A percentile compares a stretch with the other conserved stretches of the same genome.
phyloP scores from a whole-genome alignment of 1,140 invertebrate genomes.

The Drosophila repletoides region DNA sequence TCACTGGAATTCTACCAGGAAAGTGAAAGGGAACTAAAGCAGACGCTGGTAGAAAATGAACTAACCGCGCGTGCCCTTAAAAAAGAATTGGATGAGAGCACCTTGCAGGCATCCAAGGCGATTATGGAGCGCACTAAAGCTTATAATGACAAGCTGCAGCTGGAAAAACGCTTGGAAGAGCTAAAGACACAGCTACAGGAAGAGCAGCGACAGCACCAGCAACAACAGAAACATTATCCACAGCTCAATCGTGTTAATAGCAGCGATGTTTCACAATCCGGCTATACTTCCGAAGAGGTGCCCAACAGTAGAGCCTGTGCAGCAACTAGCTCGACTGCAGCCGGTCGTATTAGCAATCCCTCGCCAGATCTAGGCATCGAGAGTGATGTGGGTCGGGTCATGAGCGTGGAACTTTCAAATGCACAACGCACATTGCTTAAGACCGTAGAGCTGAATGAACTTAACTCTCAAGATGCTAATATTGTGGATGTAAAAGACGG shows the following conservation, averaged over 20 bases:
- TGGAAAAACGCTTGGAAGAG: constrained; percentile 76
- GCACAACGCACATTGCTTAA: constrained; percentile 61
- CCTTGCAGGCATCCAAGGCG: constrained; percentile 84
- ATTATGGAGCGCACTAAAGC: constrained; percentile 86
- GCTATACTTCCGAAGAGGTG: constrained; percentile 80
- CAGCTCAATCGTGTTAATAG: constrained; percentile 28
- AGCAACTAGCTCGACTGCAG: constrained; percentile 15
- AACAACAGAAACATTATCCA: not conserved
- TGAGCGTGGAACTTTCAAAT: constrained; percentile 83
- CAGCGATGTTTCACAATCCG: constrained; percentile 72
- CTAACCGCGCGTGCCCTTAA: constrained; percentile 58
- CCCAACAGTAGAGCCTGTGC: constrained; percentile 3
- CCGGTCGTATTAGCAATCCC: constrained; percentile 83
- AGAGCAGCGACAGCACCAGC: constrained; percentile 33
- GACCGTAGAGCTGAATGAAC: constrained; percentile 57
- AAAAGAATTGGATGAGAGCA: constrained; percentile 75
- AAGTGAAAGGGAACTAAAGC: constrained; percentile 73
- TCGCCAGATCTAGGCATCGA: constrained; percentile 89
- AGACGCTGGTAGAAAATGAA: constrained; percentile 71
- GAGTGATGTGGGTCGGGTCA: constrained; percentile 85
- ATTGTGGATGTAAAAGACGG: constrained; percentile 38
- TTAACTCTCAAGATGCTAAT: not conserved
- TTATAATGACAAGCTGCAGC: constrained; percentile 84
- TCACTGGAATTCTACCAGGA: constrained; percentile 75
- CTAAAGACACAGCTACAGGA: constrained; percentile 70